Conservation (phyloP, 1,140 invertebrate species). For the Popillia japonica region DNA sequence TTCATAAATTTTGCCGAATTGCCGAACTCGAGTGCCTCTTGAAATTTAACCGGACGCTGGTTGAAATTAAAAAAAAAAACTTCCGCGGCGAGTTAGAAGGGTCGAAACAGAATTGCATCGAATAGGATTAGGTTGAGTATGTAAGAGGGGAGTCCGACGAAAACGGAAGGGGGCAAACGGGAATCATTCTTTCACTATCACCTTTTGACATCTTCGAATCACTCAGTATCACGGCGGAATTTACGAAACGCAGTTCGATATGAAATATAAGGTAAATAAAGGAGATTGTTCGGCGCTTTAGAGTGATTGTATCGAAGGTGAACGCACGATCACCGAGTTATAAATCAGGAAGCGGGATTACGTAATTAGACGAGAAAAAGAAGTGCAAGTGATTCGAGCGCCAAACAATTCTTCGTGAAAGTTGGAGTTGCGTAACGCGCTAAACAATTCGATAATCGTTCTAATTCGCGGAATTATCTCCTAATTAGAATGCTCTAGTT, state of each 20-base stretch:
- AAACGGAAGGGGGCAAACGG: neutral
- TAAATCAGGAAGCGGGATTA: neutral
- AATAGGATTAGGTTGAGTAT: no score
- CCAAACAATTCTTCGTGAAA: neutral
- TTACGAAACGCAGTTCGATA: neutral
- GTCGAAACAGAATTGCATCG: no score
- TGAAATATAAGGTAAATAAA: slow-evolving; percentile 6
- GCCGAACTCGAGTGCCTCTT: no score
- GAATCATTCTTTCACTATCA: neutral
- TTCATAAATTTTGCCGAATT: no score
- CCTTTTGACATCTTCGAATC: neutral
- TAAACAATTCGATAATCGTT: neutral
- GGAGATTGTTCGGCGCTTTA: neutral
- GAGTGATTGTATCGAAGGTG: neutral
- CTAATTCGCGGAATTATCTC: neutral
- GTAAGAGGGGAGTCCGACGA: neutral
- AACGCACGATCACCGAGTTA: neutral
- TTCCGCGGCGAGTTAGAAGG: no score
- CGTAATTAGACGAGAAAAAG: neutral
- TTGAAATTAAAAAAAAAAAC: no score
- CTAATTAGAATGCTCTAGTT: neutral
- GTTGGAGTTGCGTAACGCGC: neutral
- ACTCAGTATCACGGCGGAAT: neutral
- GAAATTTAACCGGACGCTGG: no score
- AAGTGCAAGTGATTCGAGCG: neutral